phyloP scores from a whole-genome alignment of 2,797 vertebrate genomes.

The Cephalopachus bancanus region DNA sequence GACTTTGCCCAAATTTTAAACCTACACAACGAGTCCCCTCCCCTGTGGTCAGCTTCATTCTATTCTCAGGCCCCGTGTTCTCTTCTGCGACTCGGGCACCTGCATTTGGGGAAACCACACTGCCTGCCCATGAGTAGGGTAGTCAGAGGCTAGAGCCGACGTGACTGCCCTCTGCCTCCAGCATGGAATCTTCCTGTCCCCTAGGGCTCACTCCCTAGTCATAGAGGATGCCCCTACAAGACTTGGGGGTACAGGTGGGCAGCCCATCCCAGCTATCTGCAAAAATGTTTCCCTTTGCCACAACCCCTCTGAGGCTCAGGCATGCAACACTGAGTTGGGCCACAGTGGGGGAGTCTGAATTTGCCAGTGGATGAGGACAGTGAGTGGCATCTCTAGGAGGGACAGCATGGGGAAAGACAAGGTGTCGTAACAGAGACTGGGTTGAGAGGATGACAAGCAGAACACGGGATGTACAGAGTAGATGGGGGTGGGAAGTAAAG shows the following conservation, averaged over 20 bases:
- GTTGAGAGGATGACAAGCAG: not conserved
- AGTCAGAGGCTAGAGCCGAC: not conserved
- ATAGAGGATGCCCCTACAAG: not conserved
- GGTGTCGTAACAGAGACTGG: not conserved
- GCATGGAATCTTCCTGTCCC: not conserved
- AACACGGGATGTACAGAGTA: not conserved
- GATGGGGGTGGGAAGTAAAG: not conserved
- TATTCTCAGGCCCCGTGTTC: not conserved
- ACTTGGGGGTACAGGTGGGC: not conserved
- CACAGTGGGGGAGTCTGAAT: not conserved
- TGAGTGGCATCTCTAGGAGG: not conserved
- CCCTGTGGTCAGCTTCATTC: not conserved
- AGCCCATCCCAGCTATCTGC: not conserved
- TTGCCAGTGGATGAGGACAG: not conserved
- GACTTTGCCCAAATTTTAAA: not conserved
- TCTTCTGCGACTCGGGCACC: not conserved
- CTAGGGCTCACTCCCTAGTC: not conserved
- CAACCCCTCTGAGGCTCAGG: not conserved
- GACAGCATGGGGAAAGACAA: not conserved
- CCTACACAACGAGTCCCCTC: too few species aligned
- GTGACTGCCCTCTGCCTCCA: not conserved
- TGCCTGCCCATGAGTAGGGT: not conserved
- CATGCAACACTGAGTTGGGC: not conserved
- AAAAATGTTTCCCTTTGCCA: conserved; percentile 4
- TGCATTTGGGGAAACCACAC: not conserved